phyloP scores from a whole-genome alignment of 2,113 vertebrate genomes.

The Bubalus kerabau region DNA sequence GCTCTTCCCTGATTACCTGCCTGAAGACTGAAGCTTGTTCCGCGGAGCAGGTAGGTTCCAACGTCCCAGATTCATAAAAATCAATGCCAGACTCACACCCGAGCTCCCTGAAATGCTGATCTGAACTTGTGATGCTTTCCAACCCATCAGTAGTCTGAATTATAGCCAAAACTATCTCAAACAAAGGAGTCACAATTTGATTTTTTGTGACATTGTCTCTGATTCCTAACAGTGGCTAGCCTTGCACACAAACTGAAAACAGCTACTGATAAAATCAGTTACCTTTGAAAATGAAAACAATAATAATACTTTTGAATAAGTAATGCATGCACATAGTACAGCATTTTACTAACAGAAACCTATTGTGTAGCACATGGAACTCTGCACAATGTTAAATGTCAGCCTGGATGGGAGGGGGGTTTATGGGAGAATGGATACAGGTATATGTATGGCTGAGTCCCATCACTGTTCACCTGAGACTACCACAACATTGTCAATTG shows the following conservation, averaged over 20 bases:
- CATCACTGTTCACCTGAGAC: background rate
- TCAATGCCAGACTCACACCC: background rate
- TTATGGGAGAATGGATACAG: background rate
- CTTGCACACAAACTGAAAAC: background rate
- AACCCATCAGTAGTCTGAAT: background rate
- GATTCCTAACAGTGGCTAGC: background rate
- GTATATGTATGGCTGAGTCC: background rate
- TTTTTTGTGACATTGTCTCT: background rate
- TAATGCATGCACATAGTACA: background rate
- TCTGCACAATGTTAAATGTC: background rate
- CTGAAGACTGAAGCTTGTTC: background rate
- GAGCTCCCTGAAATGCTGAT: background rate
- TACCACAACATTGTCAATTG: background rate
- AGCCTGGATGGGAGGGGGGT: background rate
- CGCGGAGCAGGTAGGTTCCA: background rate
- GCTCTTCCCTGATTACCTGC: background rate
- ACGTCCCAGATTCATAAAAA: background rate
- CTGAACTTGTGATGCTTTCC: background rate
- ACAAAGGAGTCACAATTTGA: background rate
- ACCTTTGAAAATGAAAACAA: background rate
- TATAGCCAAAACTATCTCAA: background rate
- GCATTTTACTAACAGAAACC: background rate
- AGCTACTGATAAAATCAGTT: background rate
- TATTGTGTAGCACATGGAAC: background rate
- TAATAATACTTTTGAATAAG: background rate